These are phyloP conservation scores for Exocentrus adspersus DNA, from an alignment of 2,888 invertebrate species.

Conservation along the genomic window DNA sequence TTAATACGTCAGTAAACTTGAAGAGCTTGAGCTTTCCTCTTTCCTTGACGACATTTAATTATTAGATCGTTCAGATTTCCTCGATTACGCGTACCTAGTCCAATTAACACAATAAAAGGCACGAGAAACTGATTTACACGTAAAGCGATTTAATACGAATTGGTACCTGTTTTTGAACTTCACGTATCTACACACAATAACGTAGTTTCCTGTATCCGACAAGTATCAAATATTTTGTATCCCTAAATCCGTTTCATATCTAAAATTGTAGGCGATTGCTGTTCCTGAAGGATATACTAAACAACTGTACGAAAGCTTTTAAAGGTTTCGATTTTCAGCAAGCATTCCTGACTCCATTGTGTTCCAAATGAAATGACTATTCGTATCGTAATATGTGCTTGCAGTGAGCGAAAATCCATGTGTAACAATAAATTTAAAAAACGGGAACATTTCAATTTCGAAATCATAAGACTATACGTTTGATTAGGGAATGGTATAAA, in stretches of 20 bases:
- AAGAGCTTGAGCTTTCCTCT: background rate
- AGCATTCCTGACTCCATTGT: conserved; percentile 13
- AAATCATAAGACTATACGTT: no score
- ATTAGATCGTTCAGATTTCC: background rate
- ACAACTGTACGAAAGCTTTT: conserved; percentile 15
- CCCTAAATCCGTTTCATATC: conserved; percentile 21
- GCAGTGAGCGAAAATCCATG: background rate
- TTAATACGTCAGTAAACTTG: no score
- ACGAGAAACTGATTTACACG: background rate
- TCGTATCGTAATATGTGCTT: conserved; percentile 1
- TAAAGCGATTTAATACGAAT: background rate
- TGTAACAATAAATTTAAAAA: background rate
- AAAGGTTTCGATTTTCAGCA: conserved; percentile 21
- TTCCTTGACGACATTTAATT: background rate
- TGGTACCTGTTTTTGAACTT: background rate
- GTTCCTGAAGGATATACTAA: conserved; percentile 24
- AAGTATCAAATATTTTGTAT: conserved; percentile 10
- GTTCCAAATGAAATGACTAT: conserved; percentile 15
- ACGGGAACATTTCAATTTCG: no score
- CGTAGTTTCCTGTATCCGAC: conserved; percentile 2
- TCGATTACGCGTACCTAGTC: background rate
- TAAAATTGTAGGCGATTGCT: conserved; percentile 18
- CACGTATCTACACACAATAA: background rate
- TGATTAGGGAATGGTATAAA: no score
- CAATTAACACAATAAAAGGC: background rate